A percentile compares a stretch with the other conserved stretches of the same genome.
Conservation (phyloP, 1,140 invertebrate species). For the Drosophila melanica region DNA sequence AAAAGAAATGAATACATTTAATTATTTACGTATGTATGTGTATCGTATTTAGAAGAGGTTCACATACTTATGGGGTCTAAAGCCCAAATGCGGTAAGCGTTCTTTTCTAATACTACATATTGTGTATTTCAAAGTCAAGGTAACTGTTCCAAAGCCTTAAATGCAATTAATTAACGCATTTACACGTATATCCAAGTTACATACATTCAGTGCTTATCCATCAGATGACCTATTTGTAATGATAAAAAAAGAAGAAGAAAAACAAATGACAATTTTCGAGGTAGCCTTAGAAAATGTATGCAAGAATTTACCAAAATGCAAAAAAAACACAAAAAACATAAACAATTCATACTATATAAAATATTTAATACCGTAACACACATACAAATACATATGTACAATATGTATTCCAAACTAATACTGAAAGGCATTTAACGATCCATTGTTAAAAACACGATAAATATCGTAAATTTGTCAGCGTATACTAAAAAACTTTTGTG, state of each 20-base stretch:
- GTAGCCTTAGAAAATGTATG: conserved; percentile 63
- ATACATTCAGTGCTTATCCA: conserved; percentile 36
- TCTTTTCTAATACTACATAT: conserved; percentile 23
- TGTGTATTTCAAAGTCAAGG: conserved; percentile 33
- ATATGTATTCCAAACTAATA: conserved; percentile 15
- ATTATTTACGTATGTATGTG: conserved; percentile 20
- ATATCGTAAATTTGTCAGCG: conserved; percentile 23
- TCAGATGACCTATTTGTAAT: conserved; percentile 29
- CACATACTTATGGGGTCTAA: conserved; percentile 25
- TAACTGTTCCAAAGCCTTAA: conserved; percentile 54
- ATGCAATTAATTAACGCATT: conserved; percentile 53
- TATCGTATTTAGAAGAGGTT: conserved; percentile 7
- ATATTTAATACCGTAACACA: conserved; percentile 35
- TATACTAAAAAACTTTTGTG: conserved; percentile 36
- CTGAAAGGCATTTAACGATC: conserved; percentile 45
- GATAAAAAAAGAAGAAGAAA: conserved; percentile 18
- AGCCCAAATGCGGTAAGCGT: conserved; percentile 13
- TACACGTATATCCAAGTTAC: conserved; percentile 52
- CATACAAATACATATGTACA: conserved; percentile 41
- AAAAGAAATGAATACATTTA: conserved; percentile 17
- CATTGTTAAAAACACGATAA: conserved; percentile 27
- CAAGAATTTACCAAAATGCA: conserved; percentile 52
- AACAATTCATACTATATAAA: conserved; percentile 9
- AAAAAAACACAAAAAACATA: conserved; percentile 9
- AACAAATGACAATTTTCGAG: conserved; percentile 58